Base-by-base conservation (phyloP, 2,797 vertebrate species). In the Sus cebifrons region DNA sequence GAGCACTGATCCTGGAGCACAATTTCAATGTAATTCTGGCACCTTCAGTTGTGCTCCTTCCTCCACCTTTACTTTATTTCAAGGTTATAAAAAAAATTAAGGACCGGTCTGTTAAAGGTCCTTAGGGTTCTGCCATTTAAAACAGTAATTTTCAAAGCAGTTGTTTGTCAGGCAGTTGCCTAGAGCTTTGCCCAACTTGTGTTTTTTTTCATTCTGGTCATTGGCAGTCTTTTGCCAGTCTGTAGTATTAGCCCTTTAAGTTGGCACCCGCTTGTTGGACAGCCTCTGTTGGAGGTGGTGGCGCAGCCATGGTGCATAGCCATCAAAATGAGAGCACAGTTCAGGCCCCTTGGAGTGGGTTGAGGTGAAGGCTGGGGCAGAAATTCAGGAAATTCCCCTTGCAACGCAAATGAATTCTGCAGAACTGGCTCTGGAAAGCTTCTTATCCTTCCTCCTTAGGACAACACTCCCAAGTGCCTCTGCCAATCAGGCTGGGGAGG, bases 81-180 rank as follows among this genome's bases (percentile, higher is more conserved):
- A 93, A 77, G 92, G 71, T 96, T 86, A 89, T 68, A 94, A 83
- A 94, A 90, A 44, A n/a, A 27, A 64, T 17, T 89, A 94, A 89
- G 40, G 40, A 29, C 21, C 68, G 32, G 70, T 65, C 54, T 78
- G 81, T 84, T 90, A 67, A 83, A 91, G 49, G 62, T 52, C 54
- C 68, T 95, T 32, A 54, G 36, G n/a, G 44, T 75, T 95, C 49
- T 84, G n/a, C 91, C 83, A 65, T 60, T 91, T 95, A 96, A 94
- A 95, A 94, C 21, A 84, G 2, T 85, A n/a, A 81, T 94, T 89
- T 97, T 86, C 40, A 77, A 67, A 91, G 93, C 56, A 83, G 67
- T 77, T 71, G 70, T 74, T 87, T 87, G 56, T 77, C 71, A 95
- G 60, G 73, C 91, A 78, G 65, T 93, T 89, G 58, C 49, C 90